These are phyloP conservation scores for Torymus tubicola DNA, from an alignment of 2,888 invertebrate species.

Conservation along the genomic window DNA sequence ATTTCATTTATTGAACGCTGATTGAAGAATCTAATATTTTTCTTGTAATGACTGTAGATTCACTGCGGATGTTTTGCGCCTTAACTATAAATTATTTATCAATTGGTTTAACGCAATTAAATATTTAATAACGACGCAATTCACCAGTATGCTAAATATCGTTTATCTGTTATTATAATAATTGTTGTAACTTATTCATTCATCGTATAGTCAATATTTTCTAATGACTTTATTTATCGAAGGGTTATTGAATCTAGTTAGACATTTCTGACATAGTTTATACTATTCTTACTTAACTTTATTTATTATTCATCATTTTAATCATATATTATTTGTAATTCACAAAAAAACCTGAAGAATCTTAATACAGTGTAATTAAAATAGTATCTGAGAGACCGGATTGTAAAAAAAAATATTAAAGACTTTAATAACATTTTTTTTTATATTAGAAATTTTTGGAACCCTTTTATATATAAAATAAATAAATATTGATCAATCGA, in stretches of 20 bases:
- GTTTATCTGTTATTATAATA: constrained; percentile 22
- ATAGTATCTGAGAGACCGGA: no score
- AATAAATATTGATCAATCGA: neutral
- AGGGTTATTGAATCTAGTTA: no score
- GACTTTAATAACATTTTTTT: neutral
- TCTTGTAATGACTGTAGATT: neutral
- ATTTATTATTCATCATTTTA: no score
- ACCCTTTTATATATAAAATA: neutral
- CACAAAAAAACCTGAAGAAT: no score
- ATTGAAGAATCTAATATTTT: neutral
- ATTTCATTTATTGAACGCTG: neutral
- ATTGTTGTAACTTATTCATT: constrained; percentile 23
- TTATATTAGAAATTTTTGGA: neutral
- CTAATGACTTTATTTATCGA: neutral
- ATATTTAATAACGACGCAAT: constrained; percentile 3
- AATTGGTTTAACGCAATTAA: neutral
- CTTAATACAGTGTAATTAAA: no score
- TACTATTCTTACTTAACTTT: no score
- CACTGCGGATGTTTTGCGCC: neutral
- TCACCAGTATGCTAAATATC: neutral
- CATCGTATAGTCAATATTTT: constrained; percentile 25
- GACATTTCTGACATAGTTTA: no score
- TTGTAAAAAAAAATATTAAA: no score
- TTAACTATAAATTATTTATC: constrained; percentile 10
- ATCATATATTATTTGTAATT: no score